A percentile compares a stretch with the other conserved stretches of the same genome.
phyloP scores from a whole-genome alignment of 2,888 invertebrate genomes.

The Calephelis perditalis region DNA sequence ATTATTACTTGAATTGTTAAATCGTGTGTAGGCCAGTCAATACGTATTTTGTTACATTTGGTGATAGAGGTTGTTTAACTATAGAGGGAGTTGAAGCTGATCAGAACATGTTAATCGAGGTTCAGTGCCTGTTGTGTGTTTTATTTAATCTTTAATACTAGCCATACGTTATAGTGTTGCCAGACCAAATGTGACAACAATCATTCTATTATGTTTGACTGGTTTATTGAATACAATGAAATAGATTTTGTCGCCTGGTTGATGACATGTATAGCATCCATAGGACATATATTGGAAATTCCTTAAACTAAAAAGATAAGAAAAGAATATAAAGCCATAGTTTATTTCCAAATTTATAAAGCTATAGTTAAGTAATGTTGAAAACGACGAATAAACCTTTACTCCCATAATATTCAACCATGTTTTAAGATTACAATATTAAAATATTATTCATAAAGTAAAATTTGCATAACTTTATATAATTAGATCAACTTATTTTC shows the following conservation, averaged over 20 bases:
- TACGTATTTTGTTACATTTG: conserved; percentile 39
- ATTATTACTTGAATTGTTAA: conserved; percentile 69
- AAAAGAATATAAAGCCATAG: conserved; percentile 16
- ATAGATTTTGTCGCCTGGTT: conserved; percentile 65
- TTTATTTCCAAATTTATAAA: conserved; percentile 27
- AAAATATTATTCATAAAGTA: conserved; percentile 25
- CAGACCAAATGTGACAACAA: conserved; percentile 38
- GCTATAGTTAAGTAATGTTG: conserved; percentile 26
- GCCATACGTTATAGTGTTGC: conserved; percentile 20
- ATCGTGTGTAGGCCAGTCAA: conserved; percentile 49
- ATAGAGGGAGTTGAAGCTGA: conserved; percentile 12
- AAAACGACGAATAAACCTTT: conserved; percentile 24
- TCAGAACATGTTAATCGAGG: conserved; percentile 11
- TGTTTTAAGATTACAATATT: conserved; percentile 27
- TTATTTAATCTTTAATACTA: conserved; percentile 17
- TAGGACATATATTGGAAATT: conserved; percentile 31
- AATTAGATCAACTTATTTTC: conserved; percentile 26
- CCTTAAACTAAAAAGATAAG: conserved; percentile 26
- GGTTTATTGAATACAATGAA: conserved; percentile 48
- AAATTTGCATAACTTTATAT: conserved; percentile 23
- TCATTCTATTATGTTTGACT: conserved; percentile 30
- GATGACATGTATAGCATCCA: conserved; percentile 28
- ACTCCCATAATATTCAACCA: conserved; percentile 30
- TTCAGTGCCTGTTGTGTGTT: conserved; percentile 22
- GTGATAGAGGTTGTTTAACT: conserved; percentile 32